Evolutionary conservation across 2,797 vertebrate genomes (phyloP), one percentile per base, ranked within the genome.

Genomic region (Ambastaia sidthimunki): DNA sequence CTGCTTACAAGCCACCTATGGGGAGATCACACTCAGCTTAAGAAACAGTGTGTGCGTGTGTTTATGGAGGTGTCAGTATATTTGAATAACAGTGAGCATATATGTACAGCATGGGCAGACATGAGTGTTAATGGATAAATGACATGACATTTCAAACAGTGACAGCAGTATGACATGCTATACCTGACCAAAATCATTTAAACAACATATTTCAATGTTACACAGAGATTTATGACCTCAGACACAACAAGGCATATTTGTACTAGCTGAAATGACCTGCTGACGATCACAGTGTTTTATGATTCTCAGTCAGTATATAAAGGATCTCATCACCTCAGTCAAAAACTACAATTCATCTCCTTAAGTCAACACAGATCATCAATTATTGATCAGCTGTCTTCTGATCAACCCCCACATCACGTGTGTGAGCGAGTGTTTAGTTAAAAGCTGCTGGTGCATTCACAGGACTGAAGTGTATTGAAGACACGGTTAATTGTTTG

Each of bases 1-100:
- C 91, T 99, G 98, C 97, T 99, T 99, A 85, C 97, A 99, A 68
- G 98, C 96, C 87, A 98, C 96, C 98, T 99, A 88, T 74, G 89
- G 90, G 28, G 88, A 90, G 28, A 92, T 63, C 74, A 89, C 70
- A 87, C 78, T 76, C 48, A 78, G n/a, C 18, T 69, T 81, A 74
- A 84, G 82, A 28, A 59, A 70, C 10, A 68, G 52, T 10, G 55
- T 41, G 63, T 41, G n/a, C 25, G 66, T 41, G 74, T 47, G 28
- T 65, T 19, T 55, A 37, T 21, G 15, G 28, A 65, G 41, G 63
- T 76, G 66, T 37, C 9, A 31, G 28, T 71, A 54, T 71, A 12
- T 62, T 34, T 72, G 47, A 37, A 44, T 82, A 60, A 28, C 21
- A 28, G 23, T 12, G 44, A 28, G 60, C 34, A 23, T 81, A 41